Conservation (phyloP, 2,113 vertebrate species). For the Muntiacus muntjak region DNA sequence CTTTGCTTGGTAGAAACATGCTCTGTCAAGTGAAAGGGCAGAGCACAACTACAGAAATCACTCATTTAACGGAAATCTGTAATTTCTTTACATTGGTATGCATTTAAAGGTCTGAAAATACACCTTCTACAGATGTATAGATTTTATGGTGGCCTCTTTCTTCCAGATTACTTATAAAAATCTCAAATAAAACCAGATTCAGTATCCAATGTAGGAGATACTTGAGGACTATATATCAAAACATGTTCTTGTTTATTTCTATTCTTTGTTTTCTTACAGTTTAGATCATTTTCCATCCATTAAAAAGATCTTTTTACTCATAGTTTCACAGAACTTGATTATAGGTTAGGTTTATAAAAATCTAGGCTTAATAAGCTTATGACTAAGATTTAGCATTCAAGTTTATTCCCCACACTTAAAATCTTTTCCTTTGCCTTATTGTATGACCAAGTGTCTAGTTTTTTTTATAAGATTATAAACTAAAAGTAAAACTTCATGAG, state of each 20-base stretch:
- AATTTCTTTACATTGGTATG: background rate
- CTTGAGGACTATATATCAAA: background rate
- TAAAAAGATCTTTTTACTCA: background rate
- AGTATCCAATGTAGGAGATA: background rate
- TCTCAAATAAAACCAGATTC: background rate
- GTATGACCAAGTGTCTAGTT: background rate
- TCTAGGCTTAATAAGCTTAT: background rate
- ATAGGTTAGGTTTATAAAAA: background rate
- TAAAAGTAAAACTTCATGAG: background rate
- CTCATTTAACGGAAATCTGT: background rate
- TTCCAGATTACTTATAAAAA: background rate
- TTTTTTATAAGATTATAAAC: slow-evolving; percentile 22
- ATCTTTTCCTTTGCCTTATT: background rate
- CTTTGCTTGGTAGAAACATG: background rate
- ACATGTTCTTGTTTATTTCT: background rate
- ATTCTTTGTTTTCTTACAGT: background rate
- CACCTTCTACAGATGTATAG: background rate
- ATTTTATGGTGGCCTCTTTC: background rate
- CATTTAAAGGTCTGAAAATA: background rate
- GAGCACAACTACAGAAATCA: background rate
- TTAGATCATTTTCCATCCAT: background rate
- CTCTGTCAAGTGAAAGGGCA: background rate
- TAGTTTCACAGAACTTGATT: background rate
- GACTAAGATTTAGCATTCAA: background rate
- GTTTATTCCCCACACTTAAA: background rate